A percentile compares a stretch with the other conserved stretches of the same genome.
phyloP scores from a whole-genome alignment of 2,888 invertebrate species.

The Steinernema hermaphroditum region DNA sequence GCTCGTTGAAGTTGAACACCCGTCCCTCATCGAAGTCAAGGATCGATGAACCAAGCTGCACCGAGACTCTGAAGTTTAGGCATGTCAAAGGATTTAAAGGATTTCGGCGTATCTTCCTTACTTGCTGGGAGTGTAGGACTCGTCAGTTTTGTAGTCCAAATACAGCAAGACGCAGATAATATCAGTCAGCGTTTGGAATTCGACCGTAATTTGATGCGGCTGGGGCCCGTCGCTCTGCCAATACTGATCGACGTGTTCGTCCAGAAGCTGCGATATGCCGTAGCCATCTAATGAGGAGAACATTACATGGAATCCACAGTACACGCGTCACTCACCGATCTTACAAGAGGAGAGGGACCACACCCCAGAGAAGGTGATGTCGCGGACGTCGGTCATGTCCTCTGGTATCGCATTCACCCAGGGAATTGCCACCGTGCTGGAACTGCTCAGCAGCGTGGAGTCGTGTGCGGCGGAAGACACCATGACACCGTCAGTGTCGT shows the following conservation, averaged over 20 bases:
- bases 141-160: constrained; percentile 95
- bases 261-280: constrained; percentile 92
- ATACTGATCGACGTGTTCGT: constrained; percentile 93
- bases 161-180: constrained; percentile 93
- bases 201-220: constrained; percentile 92
- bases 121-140: constrained; percentile 94
- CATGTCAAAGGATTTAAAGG: too few species aligned
- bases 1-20: constrained; percentile 73
- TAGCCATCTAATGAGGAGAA: constrained; percentile 75
- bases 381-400: constrained; percentile 71
- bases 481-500: background rate
- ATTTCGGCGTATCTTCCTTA: too few species aligned
- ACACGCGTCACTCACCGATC: constrained; percentile 74
- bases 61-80: constrained; percentile 47
- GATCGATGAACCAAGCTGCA: constrained; percentile 51
- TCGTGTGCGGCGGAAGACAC: background rate
- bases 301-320: constrained; percentile 10
- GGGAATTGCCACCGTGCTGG: constrained; percentile 33
- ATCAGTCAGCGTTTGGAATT: constrained; percentile 73
- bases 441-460: background rate
- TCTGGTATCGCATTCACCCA: constrained; percentile 45
- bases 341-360: constrained; percentile 99
- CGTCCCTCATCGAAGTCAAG: constrained; percentile 53
- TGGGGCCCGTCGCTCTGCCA: constrained; percentile 99
- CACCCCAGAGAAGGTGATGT: constrained; percentile 89